Percentiles rank a stretch among this genome's conserved stretches.
phyloP scores from a whole-genome alignment of 2,113 vertebrate genomes.

The Aythya baeri region DNA sequence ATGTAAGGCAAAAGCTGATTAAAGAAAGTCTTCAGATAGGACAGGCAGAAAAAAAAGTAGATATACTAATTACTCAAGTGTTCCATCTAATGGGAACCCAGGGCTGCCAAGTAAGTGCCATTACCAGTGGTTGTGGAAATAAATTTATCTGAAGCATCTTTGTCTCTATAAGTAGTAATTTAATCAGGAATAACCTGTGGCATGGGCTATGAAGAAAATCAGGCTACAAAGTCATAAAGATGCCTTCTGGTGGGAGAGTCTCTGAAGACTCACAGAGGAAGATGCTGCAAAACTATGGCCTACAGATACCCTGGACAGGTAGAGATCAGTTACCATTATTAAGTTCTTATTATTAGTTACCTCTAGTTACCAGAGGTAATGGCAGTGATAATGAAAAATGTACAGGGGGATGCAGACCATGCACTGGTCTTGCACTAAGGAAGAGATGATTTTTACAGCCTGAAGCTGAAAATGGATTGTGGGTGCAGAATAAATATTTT shows the following conservation, averaged over 20 bases:
- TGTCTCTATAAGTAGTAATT: not conserved
- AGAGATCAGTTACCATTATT: not conserved
- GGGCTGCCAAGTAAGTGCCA: rapidly evolving
- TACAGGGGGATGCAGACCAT: not conserved
- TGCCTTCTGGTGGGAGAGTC: not conserved
- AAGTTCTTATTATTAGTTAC: no score
- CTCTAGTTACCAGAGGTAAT: not conserved
- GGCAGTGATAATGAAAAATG: not conserved
- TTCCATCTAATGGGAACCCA: no score
- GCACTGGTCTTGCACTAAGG: not conserved
- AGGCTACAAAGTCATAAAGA: not conserved
- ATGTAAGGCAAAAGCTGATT: not conserved
- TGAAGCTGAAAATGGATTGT: not conserved
- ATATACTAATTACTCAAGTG: not conserved
- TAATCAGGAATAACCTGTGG: rapidly evolving
- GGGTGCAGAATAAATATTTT: not conserved
- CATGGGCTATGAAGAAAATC: rapidly evolving
- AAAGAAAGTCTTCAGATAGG: not conserved
- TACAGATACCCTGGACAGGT: not conserved
- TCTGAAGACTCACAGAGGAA: not conserved
- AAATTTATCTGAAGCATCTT: not conserved
- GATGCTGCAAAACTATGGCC: not conserved
- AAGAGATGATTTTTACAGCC: not conserved
- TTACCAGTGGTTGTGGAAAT: not conserved
- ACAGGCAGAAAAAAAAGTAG: not conserved